A percentile compares a stretch with the other conserved stretches of the same genome.
These are phyloP conservation scores for Gambelia wislizenii DNA, from an alignment of 2,797 vertebrate species.

Conservation along the genomic window DNA sequence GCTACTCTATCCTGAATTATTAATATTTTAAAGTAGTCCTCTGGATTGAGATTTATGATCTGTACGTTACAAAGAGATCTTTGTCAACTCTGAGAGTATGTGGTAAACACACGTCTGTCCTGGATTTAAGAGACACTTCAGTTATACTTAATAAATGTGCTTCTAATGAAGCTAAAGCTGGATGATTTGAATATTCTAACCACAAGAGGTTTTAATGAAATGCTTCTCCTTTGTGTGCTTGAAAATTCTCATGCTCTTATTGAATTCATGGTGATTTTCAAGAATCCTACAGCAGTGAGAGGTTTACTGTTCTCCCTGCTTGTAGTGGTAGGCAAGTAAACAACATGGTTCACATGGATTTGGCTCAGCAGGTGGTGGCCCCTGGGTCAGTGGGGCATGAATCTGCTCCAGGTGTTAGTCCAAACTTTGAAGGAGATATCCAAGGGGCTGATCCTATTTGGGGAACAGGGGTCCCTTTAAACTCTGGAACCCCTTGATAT, in stretches of 20 bases:
- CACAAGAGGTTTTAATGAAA: constrained; percentile 45
- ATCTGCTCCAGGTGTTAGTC: no score
- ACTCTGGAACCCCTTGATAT: no score
- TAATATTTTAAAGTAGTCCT: constrained; percentile 64
- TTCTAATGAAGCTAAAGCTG: constrained; percentile 53
- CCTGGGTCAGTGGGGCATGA: no score
- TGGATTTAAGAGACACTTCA: constrained; percentile 62
- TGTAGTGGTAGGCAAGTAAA: background rate
- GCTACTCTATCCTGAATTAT: constrained; percentile 57
- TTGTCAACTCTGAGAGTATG: constrained; percentile 45
- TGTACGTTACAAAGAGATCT: constrained; percentile 52
- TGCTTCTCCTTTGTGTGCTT: constrained; percentile 29
- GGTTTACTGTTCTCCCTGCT: background rate
- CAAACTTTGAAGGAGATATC: no score
- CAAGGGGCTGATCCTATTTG: no score
- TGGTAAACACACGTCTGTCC: constrained; percentile 45
- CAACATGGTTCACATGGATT: background rate
- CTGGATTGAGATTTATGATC: constrained; percentile 63
- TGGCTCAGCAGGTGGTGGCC: background rate
- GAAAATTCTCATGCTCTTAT: background rate
- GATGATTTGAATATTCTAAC: constrained; percentile 66
- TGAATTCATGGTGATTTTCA: background rate
- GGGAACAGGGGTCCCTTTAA: no score
- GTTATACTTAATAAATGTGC: constrained; percentile 61
- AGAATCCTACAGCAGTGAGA: background rate